phyloP scores from a whole-genome alignment of 2,797 vertebrate genomes.

The Euthynnus affinis region DNA sequence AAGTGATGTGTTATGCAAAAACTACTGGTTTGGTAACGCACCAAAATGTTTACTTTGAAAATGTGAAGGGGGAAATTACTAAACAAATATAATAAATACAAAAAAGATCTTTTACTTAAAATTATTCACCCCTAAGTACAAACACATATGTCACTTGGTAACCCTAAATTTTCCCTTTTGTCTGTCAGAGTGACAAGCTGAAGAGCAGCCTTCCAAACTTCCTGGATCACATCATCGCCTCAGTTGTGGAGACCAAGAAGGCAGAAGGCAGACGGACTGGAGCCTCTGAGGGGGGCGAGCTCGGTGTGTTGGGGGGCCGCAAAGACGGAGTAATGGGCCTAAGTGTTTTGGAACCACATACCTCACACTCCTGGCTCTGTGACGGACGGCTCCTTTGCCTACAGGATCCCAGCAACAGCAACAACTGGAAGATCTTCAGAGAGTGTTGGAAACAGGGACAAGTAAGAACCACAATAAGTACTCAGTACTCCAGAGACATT shows the following conservation, averaged over 20 bases:
- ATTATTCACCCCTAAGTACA: background rate
- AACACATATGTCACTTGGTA: background rate
- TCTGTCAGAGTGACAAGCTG: constrained; percentile 90
- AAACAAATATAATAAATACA: background rate
- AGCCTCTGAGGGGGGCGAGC: constrained; percentile 87
- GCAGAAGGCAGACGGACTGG: constrained; percentile 91
- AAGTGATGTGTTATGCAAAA: too few species aligned
- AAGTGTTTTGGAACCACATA: constrained; percentile 97
- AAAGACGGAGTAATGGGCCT: constrained; percentile 96
- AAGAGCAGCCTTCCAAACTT: constrained; percentile 98
- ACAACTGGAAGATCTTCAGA: constrained; percentile 99
- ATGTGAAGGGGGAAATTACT: background rate
- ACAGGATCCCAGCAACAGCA: constrained; percentile 97
- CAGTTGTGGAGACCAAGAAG: constrained; percentile 99
- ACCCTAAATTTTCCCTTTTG: background rate
- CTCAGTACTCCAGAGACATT: background rate
- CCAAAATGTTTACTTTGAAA: background rate
- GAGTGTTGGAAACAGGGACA: constrained; percentile 99
- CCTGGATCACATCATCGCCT: constrained; percentile 98
- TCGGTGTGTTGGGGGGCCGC: constrained; percentile 87
- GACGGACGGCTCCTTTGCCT: constrained; percentile 98
- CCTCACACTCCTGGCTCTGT: constrained; percentile 98
- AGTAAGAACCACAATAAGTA: constrained; percentile 80
- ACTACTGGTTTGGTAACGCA: constrained; percentile 1
- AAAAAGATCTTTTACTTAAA: background rate